Base-by-base conservation (phyloP, 2,797 vertebrate genomes). In the Pangasius krempfi region DNA sequence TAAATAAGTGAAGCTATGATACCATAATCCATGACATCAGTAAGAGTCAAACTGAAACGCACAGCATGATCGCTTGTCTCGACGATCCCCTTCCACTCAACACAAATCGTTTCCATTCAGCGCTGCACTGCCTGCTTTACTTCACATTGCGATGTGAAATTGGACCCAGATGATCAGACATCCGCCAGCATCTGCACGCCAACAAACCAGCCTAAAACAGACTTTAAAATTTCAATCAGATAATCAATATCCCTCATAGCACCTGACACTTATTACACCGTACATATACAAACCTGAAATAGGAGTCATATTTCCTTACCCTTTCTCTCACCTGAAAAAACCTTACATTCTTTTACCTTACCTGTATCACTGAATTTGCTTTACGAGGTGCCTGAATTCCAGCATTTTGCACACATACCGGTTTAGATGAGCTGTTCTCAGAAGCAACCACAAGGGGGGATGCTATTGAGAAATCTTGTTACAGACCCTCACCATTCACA, bases 401-500 rank as follows among this genome's bases (percentile, higher is more conserved):
- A 73, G 68, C 22, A 9, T 58, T 73, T 58, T 50, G 60, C 18
- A 84, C 62, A 68, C 62, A 68, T 66, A 30, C 14, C 25, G 7
- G 14, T 66, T 84, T 84, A 12, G 10, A 40, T 3, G 9, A 84
- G 75, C 40, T 68, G 86, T 89, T 90, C 75, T 70, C 58, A 25
- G 78, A 56, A 86, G 33, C 33, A 7, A 62, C 88, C 88, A 89
- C 89, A 85, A 91, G 89, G 75, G 88, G 85, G 86, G 66, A 56
- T 52, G 56, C 60, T 79, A 78, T 70, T 20, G 56, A 52, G 25
- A 62, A 10, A 73, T 82, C 84, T 6, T 2, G 18, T 73, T 8
- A 52, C 62, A 72, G 25, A 85, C 62, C 68, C 16, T 80, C 73
- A 85, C 62, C 66, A 86, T 86, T 82, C 76, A 86, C 62, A 89